Evolutionary conservation across 2,113 vertebrate species (phyloP).

Genomic region (Antechinus stuartii): DNA sequence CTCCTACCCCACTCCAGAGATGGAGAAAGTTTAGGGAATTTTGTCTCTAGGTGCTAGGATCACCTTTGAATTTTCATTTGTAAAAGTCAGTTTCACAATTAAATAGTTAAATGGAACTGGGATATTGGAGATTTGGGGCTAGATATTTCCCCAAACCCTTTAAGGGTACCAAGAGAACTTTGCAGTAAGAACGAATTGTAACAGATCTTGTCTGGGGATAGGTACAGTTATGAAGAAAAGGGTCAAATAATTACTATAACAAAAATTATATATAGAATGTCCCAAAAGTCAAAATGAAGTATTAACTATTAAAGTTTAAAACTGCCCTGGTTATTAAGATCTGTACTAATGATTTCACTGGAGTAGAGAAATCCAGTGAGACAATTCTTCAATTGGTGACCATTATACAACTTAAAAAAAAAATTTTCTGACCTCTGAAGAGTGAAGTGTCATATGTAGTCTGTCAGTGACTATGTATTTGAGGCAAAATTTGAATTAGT

Average conservation of each 20-base stretch:
- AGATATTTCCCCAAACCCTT: not conserved
- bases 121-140: not conserved
- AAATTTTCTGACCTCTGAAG: not conserved
- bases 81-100: not conserved
- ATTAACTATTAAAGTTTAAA: not conserved
- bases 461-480: not conserved
- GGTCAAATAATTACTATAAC: not conserved
- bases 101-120: not conserved
- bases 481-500: not conserved
- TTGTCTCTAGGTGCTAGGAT: not conserved
- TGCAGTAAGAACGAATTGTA: not conserved
- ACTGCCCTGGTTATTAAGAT: not conserved
- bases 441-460: not conserved
- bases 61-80: not conserved
- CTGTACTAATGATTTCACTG: not conserved
- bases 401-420: not conserved
- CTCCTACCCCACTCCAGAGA: not conserved
- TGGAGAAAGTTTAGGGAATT: not conserved
- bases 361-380: not conserved
- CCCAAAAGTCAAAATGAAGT: not conserved
- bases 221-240: not conserved
- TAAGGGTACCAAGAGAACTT: not conserved
- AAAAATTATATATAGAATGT: not conserved
- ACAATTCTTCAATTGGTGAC: not conserved
- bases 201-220: not conserved